Evolutionary conservation across 2,888 invertebrate species (phyloP).

Genomic region (Eupithecia vulgata): DNA sequence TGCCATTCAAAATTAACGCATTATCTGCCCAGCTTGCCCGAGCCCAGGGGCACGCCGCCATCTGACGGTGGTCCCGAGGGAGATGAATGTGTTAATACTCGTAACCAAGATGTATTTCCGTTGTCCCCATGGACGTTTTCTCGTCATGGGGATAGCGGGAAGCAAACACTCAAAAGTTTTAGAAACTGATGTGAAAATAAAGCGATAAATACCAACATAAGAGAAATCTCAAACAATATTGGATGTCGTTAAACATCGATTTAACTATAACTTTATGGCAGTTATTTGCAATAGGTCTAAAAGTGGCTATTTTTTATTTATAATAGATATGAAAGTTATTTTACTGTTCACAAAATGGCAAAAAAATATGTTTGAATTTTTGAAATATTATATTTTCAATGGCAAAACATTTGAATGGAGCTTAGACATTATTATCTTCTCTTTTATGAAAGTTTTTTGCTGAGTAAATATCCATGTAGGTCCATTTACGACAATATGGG

Average conservation of each 20-base stretch:
- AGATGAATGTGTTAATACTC: no score
- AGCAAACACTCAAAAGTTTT: not conserved
- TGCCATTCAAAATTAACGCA: not conserved
- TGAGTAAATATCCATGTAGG: not conserved
- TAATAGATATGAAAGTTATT: not conserved
- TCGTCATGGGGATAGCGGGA: no score
- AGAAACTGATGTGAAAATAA: not conserved
- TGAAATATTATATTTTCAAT: not conserved
- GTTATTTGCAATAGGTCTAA: constrained; percentile 7
- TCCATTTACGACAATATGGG: not conserved
- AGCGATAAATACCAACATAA: not conserved
- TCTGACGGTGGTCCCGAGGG: no score
- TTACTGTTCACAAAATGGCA: not conserved
- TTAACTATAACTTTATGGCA: not conserved
- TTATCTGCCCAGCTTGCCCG: no score
- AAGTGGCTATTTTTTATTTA: not conserved
- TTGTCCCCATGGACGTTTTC: no score
- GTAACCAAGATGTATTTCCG: no score
- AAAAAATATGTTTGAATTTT: not conserved
- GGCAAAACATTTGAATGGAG: not conserved
- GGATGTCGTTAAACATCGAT: not conserved
- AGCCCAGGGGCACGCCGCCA: no score
- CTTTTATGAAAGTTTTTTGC: not conserved
- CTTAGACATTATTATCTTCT: not conserved
- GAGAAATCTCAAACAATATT: not conserved